Conservation (phyloP, 2,113 vertebrate genomes). For the Zapus hudsonius region DNA sequence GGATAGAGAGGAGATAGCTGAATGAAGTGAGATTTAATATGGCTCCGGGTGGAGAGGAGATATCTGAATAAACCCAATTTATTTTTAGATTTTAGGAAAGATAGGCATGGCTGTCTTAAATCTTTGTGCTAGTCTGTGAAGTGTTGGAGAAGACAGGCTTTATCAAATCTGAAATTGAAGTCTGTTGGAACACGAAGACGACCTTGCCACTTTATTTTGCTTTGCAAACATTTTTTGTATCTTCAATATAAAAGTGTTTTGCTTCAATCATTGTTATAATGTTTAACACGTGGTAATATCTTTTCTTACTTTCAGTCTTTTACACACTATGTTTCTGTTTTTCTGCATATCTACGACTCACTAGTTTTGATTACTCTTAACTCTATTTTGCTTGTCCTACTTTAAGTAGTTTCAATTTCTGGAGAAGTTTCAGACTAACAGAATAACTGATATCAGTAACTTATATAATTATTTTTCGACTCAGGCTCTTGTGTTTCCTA, state of each 20-base stretch:
- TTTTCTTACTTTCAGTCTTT: not conserved
- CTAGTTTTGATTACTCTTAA: not conserved
- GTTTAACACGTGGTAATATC: not conserved
- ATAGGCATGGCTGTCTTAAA: too few species aligned
- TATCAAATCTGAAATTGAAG: not conserved
- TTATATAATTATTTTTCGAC: too few species aligned
- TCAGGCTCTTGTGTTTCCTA: too few species aligned
- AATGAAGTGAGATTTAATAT: too few species aligned
- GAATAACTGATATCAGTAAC: too few species aligned
- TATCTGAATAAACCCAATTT: rapidly evolving
- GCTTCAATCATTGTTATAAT: not conserved
- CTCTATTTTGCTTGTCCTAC: not conserved
- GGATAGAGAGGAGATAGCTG: not conserved
- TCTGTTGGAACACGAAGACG: not conserved
- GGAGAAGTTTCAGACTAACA: too few species aligned
- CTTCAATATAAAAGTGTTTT: not conserved
- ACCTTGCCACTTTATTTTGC: not conserved
- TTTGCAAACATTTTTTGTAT: not conserved
- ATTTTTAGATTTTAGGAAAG: not conserved
- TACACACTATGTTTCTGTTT: not conserved
- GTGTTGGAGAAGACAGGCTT: not conserved
- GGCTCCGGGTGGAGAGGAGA: not conserved
- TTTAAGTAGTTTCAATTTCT: not conserved
- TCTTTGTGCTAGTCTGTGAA: not conserved
- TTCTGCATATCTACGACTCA: not conserved